Evolutionary conservation across 2,797 vertebrate genomes (phyloP).

Genomic region (Kryptopterus vitreolus): DNA sequence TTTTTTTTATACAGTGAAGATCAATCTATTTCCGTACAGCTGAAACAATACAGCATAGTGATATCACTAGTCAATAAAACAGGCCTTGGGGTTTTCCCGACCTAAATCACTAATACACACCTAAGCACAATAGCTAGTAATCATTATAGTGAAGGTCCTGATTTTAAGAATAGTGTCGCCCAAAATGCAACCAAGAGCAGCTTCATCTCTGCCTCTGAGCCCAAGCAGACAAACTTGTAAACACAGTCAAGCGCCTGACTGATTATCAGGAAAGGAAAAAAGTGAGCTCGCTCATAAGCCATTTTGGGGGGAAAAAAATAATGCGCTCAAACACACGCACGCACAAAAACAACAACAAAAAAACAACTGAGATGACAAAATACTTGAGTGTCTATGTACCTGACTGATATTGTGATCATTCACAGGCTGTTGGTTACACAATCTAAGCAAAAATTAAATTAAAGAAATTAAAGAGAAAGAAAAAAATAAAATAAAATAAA

Average conservation of each 20-base stretch:
- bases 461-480: slow-evolving; percentile 41
- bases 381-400: slow-evolving; percentile 69
- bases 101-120: slow-evolving; percentile 34
- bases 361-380: slow-evolving; percentile 54
- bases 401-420: slow-evolving; percentile 63
- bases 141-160: slow-evolving; percentile 19
- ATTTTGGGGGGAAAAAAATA: slow-evolving; percentile 56
- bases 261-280: slow-evolving; percentile 67
- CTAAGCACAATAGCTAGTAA: slow-evolving; percentile 33
- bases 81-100: slow-evolving; percentile 38
- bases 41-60: slow-evolving; percentile 18
- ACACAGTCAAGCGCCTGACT: slow-evolving; percentile 70
- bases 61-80: slow-evolving; percentile 27
- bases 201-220: slow-evolving; percentile 46
- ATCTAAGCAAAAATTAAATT: slow-evolving; percentile 61
- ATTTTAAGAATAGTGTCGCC: slow-evolving; percentile 28
- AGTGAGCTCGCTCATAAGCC: slow-evolving; percentile 63
- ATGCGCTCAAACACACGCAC: slow-evolving; percentile 13
- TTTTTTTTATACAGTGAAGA: slow-evolving; percentile 25
- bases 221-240: slow-evolving; percentile 71
- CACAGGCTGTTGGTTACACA: slow-evolving; percentile 59
- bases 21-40: slow-evolving; percentile 29
- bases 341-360: slow-evolving; percentile 14
- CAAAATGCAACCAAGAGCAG: slow-evolving; percentile 34
- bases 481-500: slow-evolving; percentile 43